Evolutionary conservation across 2,888 invertebrate species (phyloP), one percentile per base, ranked within the genome.

Genomic region (Onchidella celtica): DNA sequence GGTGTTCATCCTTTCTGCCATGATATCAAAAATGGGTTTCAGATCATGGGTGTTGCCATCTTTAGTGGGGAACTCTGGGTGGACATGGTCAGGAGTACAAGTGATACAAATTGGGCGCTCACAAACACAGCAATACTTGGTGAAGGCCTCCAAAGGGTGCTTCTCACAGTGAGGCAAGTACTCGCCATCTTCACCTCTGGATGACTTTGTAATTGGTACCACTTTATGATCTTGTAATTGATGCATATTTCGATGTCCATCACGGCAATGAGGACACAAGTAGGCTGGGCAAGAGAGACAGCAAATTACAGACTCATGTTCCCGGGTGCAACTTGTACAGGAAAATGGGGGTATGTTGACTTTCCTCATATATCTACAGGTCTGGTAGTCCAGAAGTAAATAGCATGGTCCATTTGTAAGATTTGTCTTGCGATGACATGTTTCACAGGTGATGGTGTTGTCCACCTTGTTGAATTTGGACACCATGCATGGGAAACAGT

Each of bases 401-500:
- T 24, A 29, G 27, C 70, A 63, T 17, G 75, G 76, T 4, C 70
- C 81, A 47, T 79, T 36, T 6, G 27, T 38, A 47, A 73, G 57
- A 0, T 24, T 4, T 34, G 81, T 76, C n/a, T 47, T 72, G 14
- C 27, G 47, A 57, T 32, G 17, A 34, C 81, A 81, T 6, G 61
- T 47, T n/a, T 76, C 66, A 21, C 75, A 76, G 21, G 6, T 6
- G 2, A 76, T 70, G 36, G 68, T 65, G 24, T 76, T 68, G 4
- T 70, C 65, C 0, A 9, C 29, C 3, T 17, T 17, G 65, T 68
- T 29, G 55, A 27, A 70, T 65, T 47, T 76, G 40, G 27, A 21
- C 6, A 34, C n/a, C 21, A 81, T 61, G 38, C 81, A 81, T 17
- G 69, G 40, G 72, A 81, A 81, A 36, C 81, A 81, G 63, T 63